phyloP scores from a whole-genome alignment of 2,797 vertebrate species.

The Chaetodon trifasciatus region DNA sequence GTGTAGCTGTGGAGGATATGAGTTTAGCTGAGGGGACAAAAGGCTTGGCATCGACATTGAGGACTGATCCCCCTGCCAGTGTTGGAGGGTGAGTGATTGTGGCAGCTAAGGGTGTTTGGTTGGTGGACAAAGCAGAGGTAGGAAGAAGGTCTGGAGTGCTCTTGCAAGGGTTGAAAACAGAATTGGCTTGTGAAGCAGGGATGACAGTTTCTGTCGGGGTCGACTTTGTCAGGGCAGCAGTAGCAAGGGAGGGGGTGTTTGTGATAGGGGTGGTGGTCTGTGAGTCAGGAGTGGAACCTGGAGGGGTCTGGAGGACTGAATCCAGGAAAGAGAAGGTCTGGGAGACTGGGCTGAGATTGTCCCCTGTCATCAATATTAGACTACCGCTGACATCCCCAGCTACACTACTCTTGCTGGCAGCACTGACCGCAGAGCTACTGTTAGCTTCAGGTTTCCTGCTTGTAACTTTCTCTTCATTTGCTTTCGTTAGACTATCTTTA shows the following conservation, averaged over 20 bases:
- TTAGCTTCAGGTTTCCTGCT: slow-evolving; percentile 47
- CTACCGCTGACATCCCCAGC: slow-evolving; percentile 56
- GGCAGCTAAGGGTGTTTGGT: slow-evolving; percentile 21
- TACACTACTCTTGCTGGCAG: slow-evolving; percentile 31
- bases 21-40: slow-evolving; percentile 74
- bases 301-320: slow-evolving; percentile 83
- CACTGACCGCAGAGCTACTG: slow-evolving; percentile 5
- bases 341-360: slow-evolving; percentile 82
- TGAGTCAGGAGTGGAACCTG: slow-evolving; percentile 74
- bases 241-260: slow-evolving; percentile 62
- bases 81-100: slow-evolving; percentile 13
- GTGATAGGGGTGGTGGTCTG: slow-evolving; percentile 72
- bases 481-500: slow-evolving; percentile 47
- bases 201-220: slow-evolving; percentile 44
- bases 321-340: slow-evolving; percentile 85
- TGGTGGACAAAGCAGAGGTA: slow-evolving; percentile 25
- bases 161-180: slow-evolving; percentile 44
- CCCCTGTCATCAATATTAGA: slow-evolving; percentile 73
- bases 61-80: slow-evolving; percentile 60
- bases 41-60: slow-evolving; percentile 79
- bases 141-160: slow-evolving; percentile 54
- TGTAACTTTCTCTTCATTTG: slow-evolving; percentile 41
- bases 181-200: slow-evolving; percentile 47
- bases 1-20: slow-evolving; percentile 30
- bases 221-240: slow-evolving; percentile 61